Conservation (phyloP, 2,888 invertebrate genomes). For the Leucozona laternaria region DNA sequence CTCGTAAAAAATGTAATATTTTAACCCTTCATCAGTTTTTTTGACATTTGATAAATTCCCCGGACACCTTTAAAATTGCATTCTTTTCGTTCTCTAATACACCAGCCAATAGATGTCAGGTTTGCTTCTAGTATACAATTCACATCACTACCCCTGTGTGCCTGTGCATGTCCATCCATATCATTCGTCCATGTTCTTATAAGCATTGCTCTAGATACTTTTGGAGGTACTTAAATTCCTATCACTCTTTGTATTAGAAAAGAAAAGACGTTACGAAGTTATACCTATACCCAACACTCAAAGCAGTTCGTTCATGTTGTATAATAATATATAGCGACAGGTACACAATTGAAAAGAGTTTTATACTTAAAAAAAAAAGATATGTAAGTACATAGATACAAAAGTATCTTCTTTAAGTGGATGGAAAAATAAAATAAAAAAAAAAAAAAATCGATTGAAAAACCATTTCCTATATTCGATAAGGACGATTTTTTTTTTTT, state of each 20-base stretch:
- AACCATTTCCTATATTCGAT: constrained; percentile 63
- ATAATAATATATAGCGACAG: constrained; percentile 50
- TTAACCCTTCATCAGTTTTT: constrained; percentile 71
- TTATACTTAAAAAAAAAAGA: constrained; percentile 3
- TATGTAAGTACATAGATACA: background rate
- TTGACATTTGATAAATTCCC: constrained; percentile 80
- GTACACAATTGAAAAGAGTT: constrained; percentile 56
- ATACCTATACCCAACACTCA: constrained; percentile 39
- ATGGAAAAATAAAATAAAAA: constrained; percentile 4
- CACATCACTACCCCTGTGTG: background rate
- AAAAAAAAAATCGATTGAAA: constrained; percentile 58
- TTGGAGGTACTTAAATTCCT: constrained; percentile 67
- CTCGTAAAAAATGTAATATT: constrained; percentile 16
- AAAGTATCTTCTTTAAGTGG: constrained; percentile 26
- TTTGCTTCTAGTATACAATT: background rate
- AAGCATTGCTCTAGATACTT: constrained; percentile 39
- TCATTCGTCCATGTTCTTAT: background rate
- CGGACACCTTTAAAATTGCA: constrained; percentile 83
- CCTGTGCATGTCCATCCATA: background rate
- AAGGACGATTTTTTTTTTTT: constrained; percentile 3
- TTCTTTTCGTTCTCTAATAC: constrained; percentile 77
- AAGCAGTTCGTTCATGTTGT: background rate
- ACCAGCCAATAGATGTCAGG: constrained; percentile 63
- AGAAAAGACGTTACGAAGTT: constrained; percentile 18
- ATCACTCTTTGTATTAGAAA: constrained; percentile 56